Evolutionary conservation across 2,797 vertebrate species (phyloP).

Genomic region (Yasuhikotakia modesta): DNA sequence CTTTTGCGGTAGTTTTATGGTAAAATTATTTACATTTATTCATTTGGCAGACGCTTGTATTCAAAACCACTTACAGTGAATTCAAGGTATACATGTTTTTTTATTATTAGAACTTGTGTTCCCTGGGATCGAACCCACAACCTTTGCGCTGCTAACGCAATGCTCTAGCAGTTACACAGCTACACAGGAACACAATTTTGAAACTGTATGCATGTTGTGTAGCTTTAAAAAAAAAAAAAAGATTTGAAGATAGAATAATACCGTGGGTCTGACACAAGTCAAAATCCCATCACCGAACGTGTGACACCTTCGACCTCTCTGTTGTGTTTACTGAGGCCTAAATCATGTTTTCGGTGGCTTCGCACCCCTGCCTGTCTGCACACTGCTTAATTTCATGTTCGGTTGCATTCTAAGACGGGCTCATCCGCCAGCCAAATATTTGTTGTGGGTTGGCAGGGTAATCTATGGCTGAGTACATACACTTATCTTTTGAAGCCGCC

Average conservation of each 20-base stretch:
- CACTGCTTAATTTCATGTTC: slow-evolving; percentile 81
- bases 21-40: too few relatives aligned
- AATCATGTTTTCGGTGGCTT: slow-evolving; percentile 51
- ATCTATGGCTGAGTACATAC: slow-evolving; percentile 66
- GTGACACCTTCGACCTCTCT: slow-evolving; percentile 43
- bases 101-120: too few relatives aligned
- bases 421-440: slow-evolving; percentile 81
- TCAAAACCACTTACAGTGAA: too few relatives aligned
- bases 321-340: slow-evolving; percentile 52
- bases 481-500: slow-evolving; percentile 58
- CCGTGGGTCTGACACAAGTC: not conserved
- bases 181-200: too few relatives aligned
- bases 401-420: slow-evolving; percentile 75
- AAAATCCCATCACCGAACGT: not conserved
- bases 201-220: not conserved
- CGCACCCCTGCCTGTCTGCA: slow-evolving; percentile 63
- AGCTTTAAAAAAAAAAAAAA: slow-evolving; percentile 1
- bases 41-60: too few relatives aligned
- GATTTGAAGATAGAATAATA: not conserved
- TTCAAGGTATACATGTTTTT: too few relatives aligned
- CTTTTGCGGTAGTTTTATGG: not conserved
- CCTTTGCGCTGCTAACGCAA: too few relatives aligned
- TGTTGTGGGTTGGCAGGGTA: slow-evolving; percentile 72
- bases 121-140: too few relatives aligned
- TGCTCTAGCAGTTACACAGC: too few relatives aligned